These are phyloP conservation scores for Centropyge bicolor DNA, from an alignment of 2,797 vertebrate species.

Conservation along the genomic window DNA sequence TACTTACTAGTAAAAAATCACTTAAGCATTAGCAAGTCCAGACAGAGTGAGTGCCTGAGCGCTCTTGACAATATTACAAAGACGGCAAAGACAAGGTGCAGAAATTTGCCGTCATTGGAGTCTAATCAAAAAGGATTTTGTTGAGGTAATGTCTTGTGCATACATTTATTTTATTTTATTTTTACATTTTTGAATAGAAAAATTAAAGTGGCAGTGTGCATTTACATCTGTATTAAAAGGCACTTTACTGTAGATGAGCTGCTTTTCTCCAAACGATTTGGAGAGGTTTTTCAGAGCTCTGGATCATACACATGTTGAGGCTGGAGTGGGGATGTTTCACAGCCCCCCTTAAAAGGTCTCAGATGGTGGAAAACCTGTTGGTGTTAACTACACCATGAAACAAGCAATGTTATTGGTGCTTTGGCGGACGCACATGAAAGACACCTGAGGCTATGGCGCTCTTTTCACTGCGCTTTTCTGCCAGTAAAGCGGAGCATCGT, in stretches of 20 bases:
- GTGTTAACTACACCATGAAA: slow-evolving; percentile 69
- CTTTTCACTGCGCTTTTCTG: slow-evolving; percentile 30
- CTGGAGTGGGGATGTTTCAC: slow-evolving; percentile 41
- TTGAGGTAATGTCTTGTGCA: slow-evolving; percentile 32
- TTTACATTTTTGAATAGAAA: neutral
- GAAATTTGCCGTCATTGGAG: slow-evolving; percentile 10
- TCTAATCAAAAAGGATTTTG: slow-evolving; percentile 37
- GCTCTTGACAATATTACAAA: slow-evolving; percentile 59
- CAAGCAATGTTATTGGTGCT: slow-evolving; percentile 54
- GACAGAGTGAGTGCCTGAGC: slow-evolving; percentile 52
- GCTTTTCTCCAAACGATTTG: neutral
- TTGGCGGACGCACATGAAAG: slow-evolving; percentile 57
- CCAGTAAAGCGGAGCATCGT: slow-evolving; percentile 42
- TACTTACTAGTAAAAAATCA: slow-evolving; percentile 69
- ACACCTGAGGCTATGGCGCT: slow-evolving; percentile 56
- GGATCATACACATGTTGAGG: slow-evolving; percentile 37
- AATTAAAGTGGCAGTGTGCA: neutral
- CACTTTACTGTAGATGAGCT: neutral
- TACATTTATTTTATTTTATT: neutral
- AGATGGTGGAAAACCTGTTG: slow-evolving; percentile 66
- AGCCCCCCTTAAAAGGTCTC: slow-evolving; percentile 58
- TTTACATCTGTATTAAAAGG: neutral
- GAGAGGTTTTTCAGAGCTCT: slow-evolving; percentile 17
- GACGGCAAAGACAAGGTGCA: slow-evolving; percentile 26
- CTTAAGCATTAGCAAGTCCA: slow-evolving; percentile 65